Base-by-base conservation (phyloP, 2,797 vertebrate species). In the Galago senegalensis region DNA sequence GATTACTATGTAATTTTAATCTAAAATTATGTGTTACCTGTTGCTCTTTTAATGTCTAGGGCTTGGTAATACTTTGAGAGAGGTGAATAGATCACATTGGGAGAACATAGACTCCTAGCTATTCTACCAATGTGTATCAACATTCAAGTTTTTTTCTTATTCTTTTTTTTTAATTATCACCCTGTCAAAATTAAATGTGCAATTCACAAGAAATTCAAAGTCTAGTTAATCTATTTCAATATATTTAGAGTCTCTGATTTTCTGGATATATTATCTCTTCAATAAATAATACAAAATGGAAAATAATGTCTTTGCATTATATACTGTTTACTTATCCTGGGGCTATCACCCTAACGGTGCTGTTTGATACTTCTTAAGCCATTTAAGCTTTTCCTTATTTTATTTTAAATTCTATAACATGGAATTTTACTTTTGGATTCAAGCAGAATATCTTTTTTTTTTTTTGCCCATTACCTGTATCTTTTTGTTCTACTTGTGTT, bases 181-280 rank as follows among this genome's bases (percentile, higher is more conserved):
- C 23, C 56, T 97, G 75, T 91, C 85, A 96, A 61, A 96, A 98
- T 97, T 97, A 97, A 97, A 96, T 87, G 18, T 49, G 94, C 75
- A 93, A 94, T 96, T 97, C 90, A 63, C 53, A 95, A 43, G 90
- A 98, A 97, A 95, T 82, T 16, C 93, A 89, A 97, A 79, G 14
- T 37, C 81, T 98, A 91, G 53, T 87, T 97, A 97, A 97, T 88
- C 73, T 89, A 93, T 75, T 95, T 97, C 40, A 85, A 53, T 40
- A 10, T 93, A 96, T 93, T 95, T 90, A 96, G 60, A 63, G 69
- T 96, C 11, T 93, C 34, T 95, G 85, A 85, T 97, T 95, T 97
- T 97, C 16, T 93, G 23, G 0, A 0, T 92, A 21, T 73, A 61
- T 43, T 80, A 94, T 93, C 91, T 95, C 31, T 96, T 83, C n/a